phyloP scores from a whole-genome alignment of 1,140 invertebrate species.

The Paralvinella palmiformis region DNA sequence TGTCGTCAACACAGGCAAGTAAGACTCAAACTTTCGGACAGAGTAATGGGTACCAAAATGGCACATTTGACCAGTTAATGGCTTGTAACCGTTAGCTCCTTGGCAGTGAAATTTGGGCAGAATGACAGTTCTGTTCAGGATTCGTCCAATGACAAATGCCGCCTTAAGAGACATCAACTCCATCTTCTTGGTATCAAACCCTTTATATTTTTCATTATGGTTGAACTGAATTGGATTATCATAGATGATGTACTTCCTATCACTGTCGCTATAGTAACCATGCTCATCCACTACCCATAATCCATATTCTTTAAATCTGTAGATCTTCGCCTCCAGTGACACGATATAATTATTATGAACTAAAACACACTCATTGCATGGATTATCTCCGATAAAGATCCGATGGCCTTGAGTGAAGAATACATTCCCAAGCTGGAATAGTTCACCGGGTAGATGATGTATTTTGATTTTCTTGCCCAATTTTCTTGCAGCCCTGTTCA shows the following conservation, averaged over 20 bases:
- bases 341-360: constrained; percentile 21
- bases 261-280: constrained; percentile 11
- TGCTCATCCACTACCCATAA: constrained; percentile 10
- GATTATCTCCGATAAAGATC: not conserved
- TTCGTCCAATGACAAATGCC: constrained; percentile 1
- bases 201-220: not conserved
- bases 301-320: constrained; percentile 11
- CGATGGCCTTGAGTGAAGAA: not conserved
- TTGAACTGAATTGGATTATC: not conserved
- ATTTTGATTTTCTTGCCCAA: not conserved
- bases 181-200: not conserved
- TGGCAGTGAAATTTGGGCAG: constrained; percentile 6
- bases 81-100: not conserved
- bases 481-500: not conserved
- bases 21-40: not conserved
- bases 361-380: not conserved
- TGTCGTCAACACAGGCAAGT: not conserved
- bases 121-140: constrained; percentile 15
- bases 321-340: constrained; percentile 7
- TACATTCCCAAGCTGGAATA: not conserved
- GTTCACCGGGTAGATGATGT: not conserved
- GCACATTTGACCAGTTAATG: not conserved
- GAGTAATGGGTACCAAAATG: not conserved
- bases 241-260: constrained; percentile 17
- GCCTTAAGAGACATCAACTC: not conserved